phyloP scores from a whole-genome alignment of 2,113 vertebrate species.

The Arothron firmamentum region DNA sequence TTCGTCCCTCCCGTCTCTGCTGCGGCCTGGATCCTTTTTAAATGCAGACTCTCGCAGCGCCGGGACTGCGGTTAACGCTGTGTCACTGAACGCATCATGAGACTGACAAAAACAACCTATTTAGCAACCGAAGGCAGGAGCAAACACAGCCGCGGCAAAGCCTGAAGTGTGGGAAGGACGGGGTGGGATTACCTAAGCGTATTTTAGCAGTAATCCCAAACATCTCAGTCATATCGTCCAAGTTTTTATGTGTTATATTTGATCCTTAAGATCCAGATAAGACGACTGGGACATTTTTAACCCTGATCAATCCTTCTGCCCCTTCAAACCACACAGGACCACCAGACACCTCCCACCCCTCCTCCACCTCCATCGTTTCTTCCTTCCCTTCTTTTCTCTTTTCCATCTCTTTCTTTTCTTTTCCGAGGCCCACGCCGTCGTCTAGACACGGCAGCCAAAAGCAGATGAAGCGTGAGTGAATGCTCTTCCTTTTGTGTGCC shows the following conservation, averaged over 20 bases:
- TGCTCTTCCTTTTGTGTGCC: slow-evolving; percentile 56
- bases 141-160: not conserved
- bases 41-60: not conserved
- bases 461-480: slow-evolving; percentile 32
- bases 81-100: slow-evolving; percentile 7
- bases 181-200: slow-evolving; percentile 1
- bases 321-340: slow-evolving; percentile 30
- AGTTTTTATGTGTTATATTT: too few species aligned
- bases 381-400: slow-evolving; percentile 9
- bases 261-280: slow-evolving; percentile 19
- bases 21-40: slow-evolving; percentile 1
- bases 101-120: not conserved
- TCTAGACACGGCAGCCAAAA: slow-evolving; percentile 61
- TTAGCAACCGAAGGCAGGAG: too few species aligned
- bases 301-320: slow-evolving; percentile 26
- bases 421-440: slow-evolving; percentile 30
- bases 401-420: slow-evolving; percentile 19
- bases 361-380: slow-evolving; percentile 19
- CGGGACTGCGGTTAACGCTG: slow-evolving; percentile 1
- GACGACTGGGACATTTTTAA: slow-evolving; percentile 32
- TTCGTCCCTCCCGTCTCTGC: not conserved
- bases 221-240: too few species aligned
- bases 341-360: slow-evolving; percentile 35
- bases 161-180: not conserved
- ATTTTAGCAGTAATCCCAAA: too few species aligned